Base-by-base conservation (phyloP, 2,113 vertebrate species). In the Promerops cafer region DNA sequence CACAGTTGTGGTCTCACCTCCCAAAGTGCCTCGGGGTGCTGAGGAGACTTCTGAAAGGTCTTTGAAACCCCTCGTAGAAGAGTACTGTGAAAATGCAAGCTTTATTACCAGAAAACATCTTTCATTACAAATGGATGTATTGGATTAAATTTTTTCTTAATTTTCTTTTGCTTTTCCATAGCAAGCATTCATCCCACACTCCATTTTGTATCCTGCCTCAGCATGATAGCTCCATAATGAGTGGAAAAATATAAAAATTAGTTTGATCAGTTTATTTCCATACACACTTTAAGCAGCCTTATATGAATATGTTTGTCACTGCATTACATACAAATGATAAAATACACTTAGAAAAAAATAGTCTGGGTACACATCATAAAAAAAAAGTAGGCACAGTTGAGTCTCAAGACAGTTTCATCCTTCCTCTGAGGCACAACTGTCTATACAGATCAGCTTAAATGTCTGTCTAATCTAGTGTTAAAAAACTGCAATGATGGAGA, bases 161-260 rank as follows among this genome's bases (percentile, higher is more conserved):
- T 42, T 66, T 79, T 42, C 20, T 63, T 45, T 60, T 66, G 9
- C 39, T 96, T 93, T 89, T 85, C 66, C 37, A 11, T 52, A 56
- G 37, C 5, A 2, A 85, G 33, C 19, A 64, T 88, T 94, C 59
- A 70, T 5, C 2, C 54, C 52, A 52, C 31, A 47, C 54, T 83
- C 35, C 37, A 72, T 83, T 94, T 95, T 52, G 24, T 60, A 27
- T 84, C 89, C 91, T 87, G 44, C 42, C 65, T 87, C 56, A 87
- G 52, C n/a, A 45, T 66, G 71, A 70, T 78, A 84, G 35, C 68
- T 96, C 49, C 17, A 8, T 77, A 91, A 72, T 49, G 64, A 86
- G 49, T 75, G 30, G 52, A 59, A 80, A 90, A 77, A 44, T 65
- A 85, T 70, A 69, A 96, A 85, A 96, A 96, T 90, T 72, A 39